These are phyloP conservation scores for Antitype chi DNA, from an alignment of 2,888 invertebrate species.

Conservation along the genomic window DNA sequence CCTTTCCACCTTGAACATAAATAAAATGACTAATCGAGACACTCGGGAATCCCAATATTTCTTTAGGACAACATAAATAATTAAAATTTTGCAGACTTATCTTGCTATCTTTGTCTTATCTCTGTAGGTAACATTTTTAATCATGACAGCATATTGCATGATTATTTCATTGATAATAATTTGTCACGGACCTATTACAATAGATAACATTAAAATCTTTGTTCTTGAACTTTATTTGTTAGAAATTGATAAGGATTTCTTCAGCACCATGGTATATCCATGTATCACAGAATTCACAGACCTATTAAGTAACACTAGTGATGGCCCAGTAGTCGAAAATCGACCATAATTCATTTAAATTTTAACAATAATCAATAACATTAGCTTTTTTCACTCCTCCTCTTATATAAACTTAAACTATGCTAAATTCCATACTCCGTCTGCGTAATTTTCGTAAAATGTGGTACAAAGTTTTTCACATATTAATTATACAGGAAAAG, in stretches of 20 bases:
- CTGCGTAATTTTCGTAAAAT: too few species aligned
- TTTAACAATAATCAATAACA: too few species aligned
- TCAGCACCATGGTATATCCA: too few species aligned
- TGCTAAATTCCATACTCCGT: too few species aligned
- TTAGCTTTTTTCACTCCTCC: too few species aligned
- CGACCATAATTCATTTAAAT: too few species aligned
- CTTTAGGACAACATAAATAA: too few species aligned
- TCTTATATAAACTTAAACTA: too few species aligned
- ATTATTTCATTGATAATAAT: conserved; percentile 3
- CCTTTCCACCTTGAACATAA: neutral
- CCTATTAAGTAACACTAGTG: neutral
- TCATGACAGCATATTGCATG: conserved; percentile 4
- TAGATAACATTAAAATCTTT: conserved; percentile 2
- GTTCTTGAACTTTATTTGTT: conserved; percentile 19
- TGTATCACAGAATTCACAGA: neutral
- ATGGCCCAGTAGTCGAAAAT: too few species aligned
- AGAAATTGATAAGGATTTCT: neutral
- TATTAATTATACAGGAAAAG: too few species aligned
- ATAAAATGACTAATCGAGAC: neutral
- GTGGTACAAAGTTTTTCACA: too few species aligned
- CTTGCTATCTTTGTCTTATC: neutral
- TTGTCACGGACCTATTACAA: neutral
- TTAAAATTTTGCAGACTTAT: conserved; percentile 1
- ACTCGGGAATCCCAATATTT: neutral
- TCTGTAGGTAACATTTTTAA: neutral